Conservation (phyloP, 2,888 invertebrate species). For the Neocrepidodera transversa region DNA sequence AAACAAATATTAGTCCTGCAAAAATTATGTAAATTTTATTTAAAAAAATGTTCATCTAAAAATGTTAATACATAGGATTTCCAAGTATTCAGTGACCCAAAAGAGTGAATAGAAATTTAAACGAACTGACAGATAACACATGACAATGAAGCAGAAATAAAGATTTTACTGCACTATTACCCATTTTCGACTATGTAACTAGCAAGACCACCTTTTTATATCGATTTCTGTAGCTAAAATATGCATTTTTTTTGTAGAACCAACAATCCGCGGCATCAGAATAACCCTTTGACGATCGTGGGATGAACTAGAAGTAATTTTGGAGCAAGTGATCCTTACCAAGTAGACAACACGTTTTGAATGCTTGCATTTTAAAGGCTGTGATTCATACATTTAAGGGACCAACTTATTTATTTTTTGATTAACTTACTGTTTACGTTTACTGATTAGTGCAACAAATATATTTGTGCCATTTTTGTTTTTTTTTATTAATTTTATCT, state of each 20-base stretch:
- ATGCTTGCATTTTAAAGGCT: constrained; percentile 59
- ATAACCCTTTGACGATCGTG: constrained; percentile 67
- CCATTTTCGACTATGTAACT: too few species aligned
- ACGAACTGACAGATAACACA: too few species aligned
- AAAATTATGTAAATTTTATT: too few species aligned
- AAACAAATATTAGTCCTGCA: too few species aligned
- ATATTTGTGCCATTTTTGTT: constrained; percentile 38
- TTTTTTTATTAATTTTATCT: constrained; percentile 24
- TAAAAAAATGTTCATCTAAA: too few species aligned
- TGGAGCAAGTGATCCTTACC: constrained; percentile 42
- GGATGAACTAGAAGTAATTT: constrained; percentile 49
- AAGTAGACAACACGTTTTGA: constrained; percentile 34
- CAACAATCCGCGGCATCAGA: constrained; percentile 67
- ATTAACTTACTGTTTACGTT: constrained; percentile 29
- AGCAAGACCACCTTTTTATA: too few species aligned
- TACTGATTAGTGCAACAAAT: constrained; percentile 31
- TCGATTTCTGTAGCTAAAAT: too few species aligned
- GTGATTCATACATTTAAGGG: constrained; percentile 59
- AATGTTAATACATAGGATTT: too few species aligned
- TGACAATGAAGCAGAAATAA: too few species aligned
- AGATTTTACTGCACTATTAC: too few species aligned
- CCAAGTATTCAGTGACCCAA: too few species aligned
- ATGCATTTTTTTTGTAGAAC: constrained; percentile 59
- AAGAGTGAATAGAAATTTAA: too few species aligned
- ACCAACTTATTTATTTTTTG: constrained; percentile 50